A percentile compares a stretch with the other conserved stretches of the same genome.
Conservation (phyloP, 2,888 invertebrate genomes). For the Acleris sparsana region DNA sequence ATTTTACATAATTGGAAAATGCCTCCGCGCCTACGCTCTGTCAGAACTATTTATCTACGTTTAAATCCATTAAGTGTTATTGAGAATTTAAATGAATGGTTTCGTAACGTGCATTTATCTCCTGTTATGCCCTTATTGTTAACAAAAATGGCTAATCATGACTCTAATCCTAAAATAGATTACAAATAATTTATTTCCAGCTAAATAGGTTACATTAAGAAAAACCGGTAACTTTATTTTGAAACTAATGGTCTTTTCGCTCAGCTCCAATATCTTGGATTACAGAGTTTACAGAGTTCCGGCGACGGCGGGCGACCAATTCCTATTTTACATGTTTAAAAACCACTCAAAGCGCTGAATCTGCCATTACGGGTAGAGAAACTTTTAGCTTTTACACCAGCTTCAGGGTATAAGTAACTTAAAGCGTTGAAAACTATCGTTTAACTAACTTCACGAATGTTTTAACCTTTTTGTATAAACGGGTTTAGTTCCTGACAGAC, state of each 20-base stretch:
- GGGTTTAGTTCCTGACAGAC: no score
- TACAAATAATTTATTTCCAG: constrained; percentile 4
- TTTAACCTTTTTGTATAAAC: no score
- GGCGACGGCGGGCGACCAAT: neutral
- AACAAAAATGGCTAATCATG: neutral
- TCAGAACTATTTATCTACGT: no score
- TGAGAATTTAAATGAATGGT: no score
- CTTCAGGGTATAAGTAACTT: neutral
- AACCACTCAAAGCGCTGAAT: constrained; percentile 7
- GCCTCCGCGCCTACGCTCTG: no score
- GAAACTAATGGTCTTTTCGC: constrained; percentile 15
- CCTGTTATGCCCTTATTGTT: neutral
- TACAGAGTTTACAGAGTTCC: constrained; percentile 1
- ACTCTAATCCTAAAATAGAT: neutral
- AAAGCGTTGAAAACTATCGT: no score
- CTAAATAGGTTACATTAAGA: neutral
- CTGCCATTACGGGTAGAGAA: constrained; percentile 2
- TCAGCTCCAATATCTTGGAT: constrained; percentile 5
- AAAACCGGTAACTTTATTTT: constrained; percentile 8
- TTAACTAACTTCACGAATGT: no score
- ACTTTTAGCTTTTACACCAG: neutral
- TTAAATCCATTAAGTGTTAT: no score
- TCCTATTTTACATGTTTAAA: constrained; percentile 1
- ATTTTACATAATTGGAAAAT: no score
- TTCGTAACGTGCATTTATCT: no score